Evolutionary conservation across 2,797 vertebrate genomes (phyloP).

Genomic region (Coranthus polyacanthus): DNA sequence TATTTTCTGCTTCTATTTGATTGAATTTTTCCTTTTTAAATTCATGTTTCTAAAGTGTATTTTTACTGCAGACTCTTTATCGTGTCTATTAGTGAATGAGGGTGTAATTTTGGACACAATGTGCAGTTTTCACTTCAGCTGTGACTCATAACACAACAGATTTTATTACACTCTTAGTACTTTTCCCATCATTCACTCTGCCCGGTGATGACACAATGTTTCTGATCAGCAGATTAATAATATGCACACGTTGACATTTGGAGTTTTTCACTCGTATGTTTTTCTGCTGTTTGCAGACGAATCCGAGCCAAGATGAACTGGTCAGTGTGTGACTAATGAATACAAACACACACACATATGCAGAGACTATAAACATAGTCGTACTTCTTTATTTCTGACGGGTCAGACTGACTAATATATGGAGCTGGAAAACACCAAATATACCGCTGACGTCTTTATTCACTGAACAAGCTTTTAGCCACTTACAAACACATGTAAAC

Average conservation of each 20-base stretch:
- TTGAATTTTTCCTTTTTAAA: no score
- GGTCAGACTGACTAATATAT: conserved; percentile 56
- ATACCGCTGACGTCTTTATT: conserved; percentile 52
- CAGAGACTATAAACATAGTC: conserved; percentile 49
- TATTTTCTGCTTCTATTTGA: no score
- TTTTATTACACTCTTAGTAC: not conserved
- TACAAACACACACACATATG: conserved; percentile 25
- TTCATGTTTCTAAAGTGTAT: not conserved
- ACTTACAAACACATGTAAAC: conserved; percentile 5
- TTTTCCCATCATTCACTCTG: conserved; percentile 39
- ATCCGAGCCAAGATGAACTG: conserved; percentile 12
- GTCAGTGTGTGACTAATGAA: conserved; percentile 57
- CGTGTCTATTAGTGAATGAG: not conserved
- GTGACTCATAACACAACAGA: conserved; percentile 32
- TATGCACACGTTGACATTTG: conserved; percentile 21
- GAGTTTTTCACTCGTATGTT: no score
- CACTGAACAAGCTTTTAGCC: conserved; percentile 33
- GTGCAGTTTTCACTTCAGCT: conserved; percentile 16
- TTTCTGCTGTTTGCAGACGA: conserved; percentile 10
- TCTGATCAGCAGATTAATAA: conserved; percentile 7
- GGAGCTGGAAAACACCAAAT: conserved; percentile 53
- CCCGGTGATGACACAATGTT: conserved; percentile 1
- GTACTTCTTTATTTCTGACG: conserved; percentile 57
- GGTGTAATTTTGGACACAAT: not conserved
- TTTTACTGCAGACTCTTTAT: not conserved